These are phyloP conservation scores for Vesta saturnalis DNA, from an alignment of 2,888 invertebrate genomes.

Conservation along the genomic window DNA sequence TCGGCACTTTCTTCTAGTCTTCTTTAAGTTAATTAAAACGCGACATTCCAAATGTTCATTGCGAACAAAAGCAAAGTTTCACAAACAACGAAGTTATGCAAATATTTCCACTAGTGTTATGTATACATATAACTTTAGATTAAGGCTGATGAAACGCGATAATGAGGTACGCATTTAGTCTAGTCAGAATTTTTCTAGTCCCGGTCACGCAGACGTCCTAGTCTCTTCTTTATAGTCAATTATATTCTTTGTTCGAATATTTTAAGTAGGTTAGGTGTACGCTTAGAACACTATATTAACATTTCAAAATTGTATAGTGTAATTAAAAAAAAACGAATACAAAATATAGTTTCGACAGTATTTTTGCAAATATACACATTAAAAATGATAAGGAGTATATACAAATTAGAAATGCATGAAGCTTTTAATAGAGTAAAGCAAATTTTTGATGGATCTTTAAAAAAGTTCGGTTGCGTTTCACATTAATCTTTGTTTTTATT, in stretches of 20 bases:
- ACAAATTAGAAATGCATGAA: constrained; percentile 22
- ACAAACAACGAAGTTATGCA: constrained; percentile 62
- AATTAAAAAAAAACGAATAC: constrained; percentile 43
- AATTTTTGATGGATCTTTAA: not conserved
- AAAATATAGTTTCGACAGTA: constrained; percentile 62
- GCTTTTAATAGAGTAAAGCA: constrained; percentile 17
- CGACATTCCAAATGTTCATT: constrained; percentile 52
- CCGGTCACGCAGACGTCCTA: constrained; percentile 55
- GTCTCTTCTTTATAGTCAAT: constrained; percentile 62
- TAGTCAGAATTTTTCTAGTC: constrained; percentile 54
- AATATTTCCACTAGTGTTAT: constrained; percentile 47
- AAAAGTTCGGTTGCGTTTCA: not conserved
- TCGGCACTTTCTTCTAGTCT: constrained; percentile 50
- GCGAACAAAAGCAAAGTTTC: constrained; percentile 62
- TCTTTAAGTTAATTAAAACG: constrained; percentile 49
- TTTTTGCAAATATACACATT: constrained; percentile 60
- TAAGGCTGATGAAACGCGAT: constrained; percentile 55
- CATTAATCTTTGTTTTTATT: constrained; percentile 6
- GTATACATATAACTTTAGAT: constrained; percentile 47
- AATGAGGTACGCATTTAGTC: constrained; percentile 53
- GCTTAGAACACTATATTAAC: constrained; percentile 35
- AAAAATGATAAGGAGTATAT: constrained; percentile 26
- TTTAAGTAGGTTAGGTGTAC: constrained; percentile 34
- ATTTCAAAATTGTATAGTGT: constrained; percentile 45
- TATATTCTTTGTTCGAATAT: constrained; percentile 50